Base-by-base conservation (phyloP, 2,113 vertebrate genomes). In the Pterocles burchelli region DNA sequence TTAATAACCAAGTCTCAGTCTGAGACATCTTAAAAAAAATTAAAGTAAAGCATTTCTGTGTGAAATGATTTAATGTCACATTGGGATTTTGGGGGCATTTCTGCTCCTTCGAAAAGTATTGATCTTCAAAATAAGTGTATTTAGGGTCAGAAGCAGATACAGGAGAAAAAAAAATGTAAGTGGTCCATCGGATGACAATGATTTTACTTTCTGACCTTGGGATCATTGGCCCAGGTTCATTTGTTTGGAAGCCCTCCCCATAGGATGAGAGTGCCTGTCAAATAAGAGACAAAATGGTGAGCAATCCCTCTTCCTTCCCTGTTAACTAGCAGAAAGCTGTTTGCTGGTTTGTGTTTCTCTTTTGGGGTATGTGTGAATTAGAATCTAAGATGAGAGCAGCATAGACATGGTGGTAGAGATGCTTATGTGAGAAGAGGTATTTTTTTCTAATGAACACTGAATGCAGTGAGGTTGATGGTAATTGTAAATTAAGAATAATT, bases 211-310 rank as follows among this genome's bases (percentile, higher is more conserved):
- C 75, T 85, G 48, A 21, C 38, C 62, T 78, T 26, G 66, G 26
- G 18, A 25, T 70, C 2, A 1, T 70, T 62, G 17, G 2, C 29
- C 18, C 10, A 21, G 5, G 41, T 43, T n/a, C 7, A 4, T 8
- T 13, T 18, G 11, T 45, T 81, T 67, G 52, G 62, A 72, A 84
- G 19, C 16, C 26, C 7, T 38, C 45, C 5, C 51, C 9, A 28
- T 24, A 67, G 33, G 22, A 26, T 45, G 59, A 62, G 34, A 31
- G 31, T 8, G 3, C 10, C 36, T 1, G 2, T 71, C 15, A 22
- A 9, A 3, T 25, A 8, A 3, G 18, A 36, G 29, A 41, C 10
- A 43, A 41, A 11, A 19, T 7, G 17, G 17, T 38, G 43, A 80
- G 13, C 46, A n/a, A 5, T 49, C 33, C 36, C 18, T 54, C 13